Evolutionary conservation across 2,888 invertebrate genomes (phyloP), one percentile per base, ranked within the genome.

Genomic region (Periphyllus acericola): DNA sequence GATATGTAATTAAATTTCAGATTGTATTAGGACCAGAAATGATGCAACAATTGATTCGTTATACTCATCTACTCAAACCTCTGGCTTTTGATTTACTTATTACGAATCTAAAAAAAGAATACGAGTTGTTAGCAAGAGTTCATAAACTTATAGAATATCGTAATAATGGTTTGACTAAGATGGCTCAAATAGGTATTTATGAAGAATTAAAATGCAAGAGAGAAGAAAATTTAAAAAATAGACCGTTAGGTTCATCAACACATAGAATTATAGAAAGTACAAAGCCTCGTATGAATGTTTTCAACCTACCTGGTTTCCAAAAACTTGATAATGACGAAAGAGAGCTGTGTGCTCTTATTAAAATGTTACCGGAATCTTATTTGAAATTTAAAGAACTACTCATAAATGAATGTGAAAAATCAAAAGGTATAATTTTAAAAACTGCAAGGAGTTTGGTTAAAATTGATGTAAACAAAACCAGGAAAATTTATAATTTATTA

Each of bases 391-490:
- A 96, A 90, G 93, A 94, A 71, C 93, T 95, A 80, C 92, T 98
- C 11, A 93, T 96, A 66, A 91, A 93, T 0, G 97, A 98, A 91
- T 96, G 95, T 91, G 93, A 94, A 89, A 97, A 96, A 91, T 89
- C 89, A 71, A 89, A 90, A 75, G 92, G 93, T 89, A 92, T 98
- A 11, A 93, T 95, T 89, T 92, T 98, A 89, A 94, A 96, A 3
- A 96, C 96, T 91, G 98, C 98, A 0, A 93, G 98, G 83, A 93
- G 93, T 75, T 93, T 97, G 76, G 94, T 98, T 71, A 98, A 97
- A 92, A 98, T 98, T 90, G 98, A 98, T 93, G 98, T 98, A 8
- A 93, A 93, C 90, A 93, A 93, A 90, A 98, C 98, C 0, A 94
- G 97, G 89, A 96, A 96, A 92, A 94, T 98, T 90, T 96, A 95